Evolutionary conservation across 1,140 invertebrate species (phyloP).

Genomic region (Oscheius sp.): DNA sequence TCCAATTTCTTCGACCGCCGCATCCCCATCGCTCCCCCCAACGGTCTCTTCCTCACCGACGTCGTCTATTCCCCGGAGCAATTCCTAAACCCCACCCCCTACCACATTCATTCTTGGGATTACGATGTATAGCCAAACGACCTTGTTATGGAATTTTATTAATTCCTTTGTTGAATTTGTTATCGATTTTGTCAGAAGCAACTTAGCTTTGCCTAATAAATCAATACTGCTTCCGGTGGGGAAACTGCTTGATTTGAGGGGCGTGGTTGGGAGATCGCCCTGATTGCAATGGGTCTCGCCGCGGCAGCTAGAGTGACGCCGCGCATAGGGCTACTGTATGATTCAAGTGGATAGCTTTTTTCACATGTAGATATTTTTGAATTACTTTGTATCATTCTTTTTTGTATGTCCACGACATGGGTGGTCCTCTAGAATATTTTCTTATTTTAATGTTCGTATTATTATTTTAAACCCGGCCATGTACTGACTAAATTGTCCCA

Average conservation of each 20-base stretch:
- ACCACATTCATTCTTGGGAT: constrained; percentile 44
- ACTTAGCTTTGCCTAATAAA: no score
- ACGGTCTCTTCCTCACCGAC: constrained; percentile 50
- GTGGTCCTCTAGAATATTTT: not conserved
- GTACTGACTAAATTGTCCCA: no score
- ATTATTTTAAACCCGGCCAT: no score
- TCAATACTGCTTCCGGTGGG: no score
- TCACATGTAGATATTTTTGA: no score
- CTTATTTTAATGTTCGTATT: not conserved
- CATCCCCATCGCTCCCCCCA: constrained; percentile 42
- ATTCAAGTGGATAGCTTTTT: no score
- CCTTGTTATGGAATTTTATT: not conserved
- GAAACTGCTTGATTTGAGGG: no score
- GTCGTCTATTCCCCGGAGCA: constrained; percentile 49
- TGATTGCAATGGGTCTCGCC: not conserved
- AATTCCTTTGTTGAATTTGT: not conserved
- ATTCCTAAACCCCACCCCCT: constrained; percentile 45
- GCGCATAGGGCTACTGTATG: no score
- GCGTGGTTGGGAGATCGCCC: not conserved
- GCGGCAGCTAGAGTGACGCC: not conserved
- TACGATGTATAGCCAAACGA: constrained; percentile 26
- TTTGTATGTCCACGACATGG: not conserved
- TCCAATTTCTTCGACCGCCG: constrained; percentile 35
- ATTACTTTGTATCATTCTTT: no score
- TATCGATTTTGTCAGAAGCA: no score